phyloP scores from a whole-genome alignment of 2,888 invertebrate species.

The Aproaerema taeniolella region DNA sequence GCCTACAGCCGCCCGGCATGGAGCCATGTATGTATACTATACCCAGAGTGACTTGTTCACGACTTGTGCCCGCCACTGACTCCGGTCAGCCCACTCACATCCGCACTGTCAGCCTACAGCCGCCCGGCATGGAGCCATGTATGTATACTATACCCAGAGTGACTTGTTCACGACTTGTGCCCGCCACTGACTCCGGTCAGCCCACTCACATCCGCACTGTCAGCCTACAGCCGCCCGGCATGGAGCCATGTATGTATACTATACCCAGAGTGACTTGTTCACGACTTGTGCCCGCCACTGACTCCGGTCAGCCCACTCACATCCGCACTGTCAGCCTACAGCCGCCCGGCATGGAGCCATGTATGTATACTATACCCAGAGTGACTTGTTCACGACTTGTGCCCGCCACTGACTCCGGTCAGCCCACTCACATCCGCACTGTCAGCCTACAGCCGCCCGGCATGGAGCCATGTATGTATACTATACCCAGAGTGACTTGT shows the following conservation, averaged over 20 bases:
- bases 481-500: too few relatives aligned
- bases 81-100: constrained; percentile 82
- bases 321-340: constrained; percentile 83
- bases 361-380: too few relatives aligned
- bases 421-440: too few relatives aligned
- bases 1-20: constrained; percentile 93
- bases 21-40: constrained; percentile 81
- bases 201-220: too few relatives aligned
- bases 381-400: too few relatives aligned
- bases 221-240: constrained; percentile 90
- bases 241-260: constrained; percentile 85
- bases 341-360: constrained; percentile 91
- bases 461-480: constrained; percentile 87
- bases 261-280: too few relatives aligned
- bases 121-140: constrained; percentile 92
- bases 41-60: too few relatives aligned
- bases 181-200: constrained; percentile 87
- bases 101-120: constrained; percentile 84
- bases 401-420: too few relatives aligned
- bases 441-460: constrained; percentile 89
- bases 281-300: constrained; percentile 89
- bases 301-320: constrained; percentile 85
- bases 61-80: constrained; percentile 91
- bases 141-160: too few relatives aligned
- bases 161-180: too few relatives aligned